These are phyloP conservation scores for Glaucidium brasilianum DNA, from an alignment of 2,113 vertebrate species.

Conservation along the genomic window DNA sequence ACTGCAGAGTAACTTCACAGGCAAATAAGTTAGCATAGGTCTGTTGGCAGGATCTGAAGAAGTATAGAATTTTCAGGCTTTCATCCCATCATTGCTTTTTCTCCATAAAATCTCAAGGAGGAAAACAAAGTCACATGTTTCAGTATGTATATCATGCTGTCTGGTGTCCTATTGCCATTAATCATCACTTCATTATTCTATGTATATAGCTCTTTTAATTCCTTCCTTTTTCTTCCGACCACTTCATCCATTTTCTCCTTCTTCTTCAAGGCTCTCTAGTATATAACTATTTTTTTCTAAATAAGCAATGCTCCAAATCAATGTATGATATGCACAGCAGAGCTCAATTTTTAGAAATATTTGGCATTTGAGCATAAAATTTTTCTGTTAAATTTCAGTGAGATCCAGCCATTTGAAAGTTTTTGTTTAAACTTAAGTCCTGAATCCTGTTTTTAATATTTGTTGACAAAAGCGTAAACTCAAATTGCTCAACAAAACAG, in stretches of 20 bases:
- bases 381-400: background rate
- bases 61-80: background rate
- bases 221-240: background rate
- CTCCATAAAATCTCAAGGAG: background rate
- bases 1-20: background rate
- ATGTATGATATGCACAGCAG: background rate
- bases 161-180: background rate
- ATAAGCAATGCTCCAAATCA: background rate
- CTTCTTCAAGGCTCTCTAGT: background rate
- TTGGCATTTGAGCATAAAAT: background rate
- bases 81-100: background rate
- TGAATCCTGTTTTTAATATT: background rate
- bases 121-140: background rate
- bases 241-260: background rate
- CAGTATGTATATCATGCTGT: background rate
- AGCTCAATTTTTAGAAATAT: background rate
- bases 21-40: background rate
- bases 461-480: background rate
- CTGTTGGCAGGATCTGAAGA: background rate
- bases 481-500: background rate
- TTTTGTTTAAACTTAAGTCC: background rate
- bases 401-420: background rate
- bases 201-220: background rate
- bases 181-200: background rate
- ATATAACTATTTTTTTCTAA: background rate